A percentile compares a stretch with the other conserved stretches of the same genome.
Conservation (phyloP, 1,140 invertebrate species). For the Hydropsyche tenuis region DNA sequence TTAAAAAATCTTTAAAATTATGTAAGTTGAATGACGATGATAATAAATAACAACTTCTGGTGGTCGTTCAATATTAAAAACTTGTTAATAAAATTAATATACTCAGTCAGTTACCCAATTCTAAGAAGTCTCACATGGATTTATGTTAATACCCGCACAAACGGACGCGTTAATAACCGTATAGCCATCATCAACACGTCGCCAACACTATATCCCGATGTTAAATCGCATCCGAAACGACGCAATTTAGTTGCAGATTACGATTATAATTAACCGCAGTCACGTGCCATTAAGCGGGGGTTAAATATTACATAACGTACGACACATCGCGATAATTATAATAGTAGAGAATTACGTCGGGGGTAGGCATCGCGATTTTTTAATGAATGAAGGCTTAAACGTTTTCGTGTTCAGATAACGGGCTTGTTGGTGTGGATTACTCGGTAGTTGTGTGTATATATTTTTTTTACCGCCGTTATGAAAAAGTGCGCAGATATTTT, state of each 20-base stretch:
- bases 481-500: conserved; percentile 22
- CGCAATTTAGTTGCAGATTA: background rate
- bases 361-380: background rate
- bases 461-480: conserved; percentile 11
- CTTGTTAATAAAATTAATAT: too few relatives aligned
- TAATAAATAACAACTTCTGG: too few relatives aligned
- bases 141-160: background rate
- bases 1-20: too few relatives aligned
- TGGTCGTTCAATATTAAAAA: too few relatives aligned
- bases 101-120: too few relatives aligned
- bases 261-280: conserved; percentile 9
- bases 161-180: too few relatives aligned
- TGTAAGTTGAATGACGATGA: too few relatives aligned
- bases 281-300: background rate
- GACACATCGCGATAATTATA: too few relatives aligned
- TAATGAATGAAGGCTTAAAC: background rate
- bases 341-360: too few relatives aligned
- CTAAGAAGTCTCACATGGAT: too few relatives aligned
- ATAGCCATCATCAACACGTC: conserved; percentile 10
- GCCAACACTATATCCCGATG: background rate
- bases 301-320: too few relatives aligned
- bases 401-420: conserved; percentile 3
- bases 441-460: background rate
- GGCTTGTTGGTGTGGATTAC: too few relatives aligned
- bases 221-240: background rate